A percentile compares a stretch with the other conserved stretches of the same genome.
These are phyloP conservation scores for Mormyrops attenuatus DNA, from an alignment of 2,797 vertebrate species.

Conservation along the genomic window DNA sequence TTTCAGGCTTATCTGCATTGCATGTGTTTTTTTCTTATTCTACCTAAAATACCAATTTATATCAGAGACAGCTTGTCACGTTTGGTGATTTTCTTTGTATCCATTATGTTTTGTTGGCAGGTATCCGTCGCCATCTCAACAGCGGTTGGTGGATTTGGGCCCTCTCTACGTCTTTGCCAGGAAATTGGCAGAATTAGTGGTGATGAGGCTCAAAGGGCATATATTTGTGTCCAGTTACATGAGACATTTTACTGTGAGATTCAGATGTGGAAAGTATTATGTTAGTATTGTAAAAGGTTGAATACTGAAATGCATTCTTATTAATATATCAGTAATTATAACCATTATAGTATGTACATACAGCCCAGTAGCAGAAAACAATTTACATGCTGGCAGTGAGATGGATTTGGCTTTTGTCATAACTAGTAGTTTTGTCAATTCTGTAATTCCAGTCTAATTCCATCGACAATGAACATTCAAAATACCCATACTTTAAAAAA, in stretches of 20 bases:
- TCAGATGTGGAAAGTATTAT: background rate
- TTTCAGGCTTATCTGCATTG: background rate
- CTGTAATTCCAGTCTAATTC: background rate
- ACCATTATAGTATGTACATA: background rate
- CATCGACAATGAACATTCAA: background rate
- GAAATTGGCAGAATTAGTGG: background rate
- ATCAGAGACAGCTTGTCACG: too few species aligned
- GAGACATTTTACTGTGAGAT: background rate
- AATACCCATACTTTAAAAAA: background rate
- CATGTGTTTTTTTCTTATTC: background rate
- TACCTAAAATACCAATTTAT: background rate
- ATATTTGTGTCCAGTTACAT: background rate
- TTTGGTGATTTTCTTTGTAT: background rate
- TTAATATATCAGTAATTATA: background rate
- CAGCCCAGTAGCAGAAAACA: background rate
- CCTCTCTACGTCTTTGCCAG: background rate
- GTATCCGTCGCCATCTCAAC: background rate
- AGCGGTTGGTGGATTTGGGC: conserved; percentile 8
- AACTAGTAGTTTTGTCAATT: background rate
- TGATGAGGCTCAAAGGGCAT: background rate
- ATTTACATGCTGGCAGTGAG: background rate
- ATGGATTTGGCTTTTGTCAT: background rate
- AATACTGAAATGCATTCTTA: background rate
- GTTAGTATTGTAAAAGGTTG: background rate
- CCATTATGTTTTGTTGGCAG: conserved; percentile 15